phyloP scores from a whole-genome alignment of 2,113 vertebrate species.

The Psittacula cyanocephala region DNA sequence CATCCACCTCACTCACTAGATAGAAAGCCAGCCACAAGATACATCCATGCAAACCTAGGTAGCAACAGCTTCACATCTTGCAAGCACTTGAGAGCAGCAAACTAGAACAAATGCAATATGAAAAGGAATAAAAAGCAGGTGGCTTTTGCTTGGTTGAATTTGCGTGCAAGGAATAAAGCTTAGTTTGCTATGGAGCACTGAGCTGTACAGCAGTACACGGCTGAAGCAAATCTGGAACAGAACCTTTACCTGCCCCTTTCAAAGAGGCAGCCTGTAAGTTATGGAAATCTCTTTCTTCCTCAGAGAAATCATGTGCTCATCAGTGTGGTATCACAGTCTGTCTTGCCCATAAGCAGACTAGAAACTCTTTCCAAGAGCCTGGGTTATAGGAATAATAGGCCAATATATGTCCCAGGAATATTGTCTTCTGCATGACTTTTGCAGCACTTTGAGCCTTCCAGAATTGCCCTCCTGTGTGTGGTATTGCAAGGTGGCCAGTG shows the following conservation, averaged over 20 bases:
- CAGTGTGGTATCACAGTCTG: not conserved
- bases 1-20: not conserved
- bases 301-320: not conserved
- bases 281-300: not conserved
- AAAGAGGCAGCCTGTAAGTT: not conserved
- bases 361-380: not conserved
- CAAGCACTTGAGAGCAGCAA: not conserved
- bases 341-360: not conserved
- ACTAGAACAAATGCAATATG: not conserved
- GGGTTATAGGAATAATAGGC: not conserved
- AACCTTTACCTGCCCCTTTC: not conserved
- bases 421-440: not conserved
- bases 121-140: not conserved
- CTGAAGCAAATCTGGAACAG: not conserved
- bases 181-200: not conserved
- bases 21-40: not conserved
- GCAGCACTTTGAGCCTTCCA: not conserved
- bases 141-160: not conserved
- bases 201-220: not conserved
- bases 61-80: not conserved
- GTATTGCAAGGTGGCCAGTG: not conserved
- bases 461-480: not conserved
- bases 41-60: not conserved
- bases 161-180: not conserved
- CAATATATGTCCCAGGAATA: not conserved